phyloP scores from a whole-genome alignment of 35 echinoderm and acorn worm species.

The Stichopus chloronotus region DNA sequence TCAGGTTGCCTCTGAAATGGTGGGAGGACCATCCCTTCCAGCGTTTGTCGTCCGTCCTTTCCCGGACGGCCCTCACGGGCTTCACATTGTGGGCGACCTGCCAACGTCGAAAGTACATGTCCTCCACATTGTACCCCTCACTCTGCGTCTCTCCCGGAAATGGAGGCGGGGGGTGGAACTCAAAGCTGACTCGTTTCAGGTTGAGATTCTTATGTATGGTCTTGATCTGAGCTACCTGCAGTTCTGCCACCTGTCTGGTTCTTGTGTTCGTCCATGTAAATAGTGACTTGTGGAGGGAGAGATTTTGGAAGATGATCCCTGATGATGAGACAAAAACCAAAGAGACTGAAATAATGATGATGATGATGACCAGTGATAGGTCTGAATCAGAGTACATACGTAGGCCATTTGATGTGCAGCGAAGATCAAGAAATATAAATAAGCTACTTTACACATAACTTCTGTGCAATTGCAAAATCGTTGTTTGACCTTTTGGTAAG shows the following conservation, averaged over 20 bases:
- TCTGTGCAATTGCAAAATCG: background rate
- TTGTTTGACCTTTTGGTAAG: no score
- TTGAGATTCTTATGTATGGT: background rate
- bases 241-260: background rate
- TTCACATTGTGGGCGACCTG: conserved; percentile 32
- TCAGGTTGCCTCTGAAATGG: background rate
- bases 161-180: conserved; percentile 4
- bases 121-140: conserved; percentile 40
- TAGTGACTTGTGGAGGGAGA: conserved; percentile 33
- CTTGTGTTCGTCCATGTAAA: background rate
- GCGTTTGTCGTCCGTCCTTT: background rate
- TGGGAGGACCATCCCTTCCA: conserved; percentile 39
- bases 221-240: background rate
- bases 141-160: conserved; percentile 1
- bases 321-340: background rate
- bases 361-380: no score
- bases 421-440: no score
- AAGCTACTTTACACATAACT: background rate
- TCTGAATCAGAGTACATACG: no score
- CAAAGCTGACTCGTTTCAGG: background rate
- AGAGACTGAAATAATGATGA: no score
- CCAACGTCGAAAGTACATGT: conserved; percentile 53
- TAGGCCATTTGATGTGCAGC: no score
- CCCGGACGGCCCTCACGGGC: background rate
- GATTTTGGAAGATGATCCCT: conserved; percentile 45